A percentile compares a stretch with the other conserved stretches of the same genome.
Evolutionary conservation across 2,888 invertebrate genomes (phyloP).

Genomic region (Ophion ellenae): DNA sequence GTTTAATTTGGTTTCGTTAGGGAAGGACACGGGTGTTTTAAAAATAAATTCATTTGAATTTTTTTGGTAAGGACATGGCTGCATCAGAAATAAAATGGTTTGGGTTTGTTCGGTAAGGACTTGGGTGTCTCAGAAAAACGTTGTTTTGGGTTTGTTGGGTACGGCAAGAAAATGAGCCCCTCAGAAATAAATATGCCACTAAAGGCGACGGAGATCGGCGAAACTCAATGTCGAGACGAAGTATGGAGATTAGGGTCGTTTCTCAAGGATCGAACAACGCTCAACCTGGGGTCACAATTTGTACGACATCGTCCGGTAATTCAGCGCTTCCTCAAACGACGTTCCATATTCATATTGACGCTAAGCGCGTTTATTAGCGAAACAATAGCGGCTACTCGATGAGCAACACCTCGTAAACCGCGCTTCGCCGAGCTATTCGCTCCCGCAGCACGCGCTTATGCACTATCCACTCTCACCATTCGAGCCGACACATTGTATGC

Average conservation of each 20-base stretch:
- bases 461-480: slow-evolving; percentile 46
- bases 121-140: too few relatives aligned
- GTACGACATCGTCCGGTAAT: slow-evolving; percentile 65
- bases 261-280: slow-evolving; percentile 40
- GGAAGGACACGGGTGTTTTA: too few relatives aligned
- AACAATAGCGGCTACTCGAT: slow-evolving; percentile 77
- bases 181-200: too few relatives aligned
- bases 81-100: too few relatives aligned
- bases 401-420: slow-evolving; percentile 80
- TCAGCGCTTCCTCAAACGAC: slow-evolving; percentile 69
- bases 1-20: too few relatives aligned
- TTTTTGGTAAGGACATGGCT: too few relatives aligned
- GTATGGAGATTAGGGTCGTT: slow-evolving; percentile 21
- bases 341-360: slow-evolving; percentile 79
- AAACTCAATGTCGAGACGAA: neutral
- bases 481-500: neutral
- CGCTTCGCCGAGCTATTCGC: slow-evolving; percentile 72
- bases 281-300: slow-evolving; percentile 60
- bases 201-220: too few relatives aligned
- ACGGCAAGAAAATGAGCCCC: too few relatives aligned
- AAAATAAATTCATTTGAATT: too few relatives aligned
- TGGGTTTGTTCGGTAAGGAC: too few relatives aligned
- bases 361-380: slow-evolving; percentile 81
- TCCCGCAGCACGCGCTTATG: slow-evolving; percentile 38
- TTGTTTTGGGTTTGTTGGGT: too few relatives aligned